Percentiles rank a stretch among this genome's conserved stretches.
Conservation (phyloP, 2,888 invertebrate species). For the Chromoteleia sp. region DNA sequence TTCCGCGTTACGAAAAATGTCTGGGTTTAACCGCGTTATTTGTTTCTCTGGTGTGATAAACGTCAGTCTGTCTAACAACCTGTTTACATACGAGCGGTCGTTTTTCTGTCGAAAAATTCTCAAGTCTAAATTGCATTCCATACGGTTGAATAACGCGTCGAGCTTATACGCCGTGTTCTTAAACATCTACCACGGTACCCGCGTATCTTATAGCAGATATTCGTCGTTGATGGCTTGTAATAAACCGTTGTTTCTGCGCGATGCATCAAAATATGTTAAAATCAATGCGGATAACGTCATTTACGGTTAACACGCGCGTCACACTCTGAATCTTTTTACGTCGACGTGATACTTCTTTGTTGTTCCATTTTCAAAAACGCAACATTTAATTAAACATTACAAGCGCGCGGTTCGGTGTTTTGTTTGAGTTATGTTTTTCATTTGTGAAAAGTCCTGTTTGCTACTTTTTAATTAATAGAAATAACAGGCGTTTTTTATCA, state of each 20-base stretch:
- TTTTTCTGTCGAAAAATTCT: conserved; percentile 71
- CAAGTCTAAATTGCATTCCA: conserved; percentile 72
- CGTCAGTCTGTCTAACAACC: conserved; percentile 70
- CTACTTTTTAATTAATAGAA: no score
- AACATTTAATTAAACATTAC: no score
- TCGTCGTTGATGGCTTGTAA: conserved; percentile 21
- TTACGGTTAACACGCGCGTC: no score
- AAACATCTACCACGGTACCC: conserved; percentile 38
- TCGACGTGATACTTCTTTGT: no score
- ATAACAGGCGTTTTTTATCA: no score
- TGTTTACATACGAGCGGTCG: conserved; percentile 71
- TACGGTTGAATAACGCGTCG: conserved; percentile 67
- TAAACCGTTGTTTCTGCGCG: conserved; percentile 16
- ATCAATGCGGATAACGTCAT: conserved; percentile 2
- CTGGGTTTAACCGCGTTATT: conserved; percentile 61
- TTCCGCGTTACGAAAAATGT: conserved; percentile 53
- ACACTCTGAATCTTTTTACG: no score
- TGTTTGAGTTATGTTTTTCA: no score
- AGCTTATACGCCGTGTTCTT: conserved; percentile 54
- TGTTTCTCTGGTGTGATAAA: conserved; percentile 64
- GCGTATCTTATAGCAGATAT: conserved; percentile 31
- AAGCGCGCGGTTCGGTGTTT: no score
- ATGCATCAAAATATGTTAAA: conserved; percentile 21
- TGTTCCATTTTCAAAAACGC: no score
- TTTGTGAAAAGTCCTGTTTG: no score